Evolutionary conservation across 2,113 vertebrate species (phyloP), one percentile per base, ranked within the genome.

Genomic region (Leiothrix lutea): DNA sequence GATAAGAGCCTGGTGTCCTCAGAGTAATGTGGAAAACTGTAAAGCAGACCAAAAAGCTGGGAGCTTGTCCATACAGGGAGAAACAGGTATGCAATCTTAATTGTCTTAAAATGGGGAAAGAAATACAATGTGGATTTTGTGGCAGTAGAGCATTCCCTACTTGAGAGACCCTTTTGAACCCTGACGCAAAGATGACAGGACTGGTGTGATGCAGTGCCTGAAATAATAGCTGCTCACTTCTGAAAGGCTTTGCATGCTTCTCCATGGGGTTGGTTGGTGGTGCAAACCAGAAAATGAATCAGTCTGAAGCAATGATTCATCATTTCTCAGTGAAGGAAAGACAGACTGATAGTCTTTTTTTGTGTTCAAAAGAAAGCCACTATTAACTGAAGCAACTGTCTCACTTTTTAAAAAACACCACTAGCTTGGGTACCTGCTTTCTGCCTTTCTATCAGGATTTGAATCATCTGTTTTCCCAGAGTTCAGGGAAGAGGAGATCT

Each of bases 1-100:
- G 70, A 85, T 97, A 19, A 98, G 98, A 96, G 98, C 95, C 94
- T 99, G 98, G 98, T 98, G 97, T 95, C 72, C 95, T 62, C 98
- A 95, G 88, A 88, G 91, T 45, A 98, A 98, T 2, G 91, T 95
- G 23, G 98, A 99, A 36, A 90, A 78, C 6, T 98, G 98, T 61
- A 98, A 97, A 97, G 84, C 88, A 62, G 97, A 97, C 25, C 84
- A 95, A 1, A 95, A 97, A 72, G 6, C 58, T 19, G 85, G 81
- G 23, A 94, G 54, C 74, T 94, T 93, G 35, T 95, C 96, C 35
- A 38, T 89, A 7, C 98, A 91, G 62, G 97, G 95, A 77, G 98
- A 98, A 93, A 92, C 97, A 98, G 98, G 98, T 98, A 96, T 0
- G 93, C 38, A 47, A 9, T 57, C 14, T 35, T 44, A 1, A 3